Evolutionary conservation across 2,888 invertebrate species (phyloP).

Genomic region (Blera fallax): DNA sequence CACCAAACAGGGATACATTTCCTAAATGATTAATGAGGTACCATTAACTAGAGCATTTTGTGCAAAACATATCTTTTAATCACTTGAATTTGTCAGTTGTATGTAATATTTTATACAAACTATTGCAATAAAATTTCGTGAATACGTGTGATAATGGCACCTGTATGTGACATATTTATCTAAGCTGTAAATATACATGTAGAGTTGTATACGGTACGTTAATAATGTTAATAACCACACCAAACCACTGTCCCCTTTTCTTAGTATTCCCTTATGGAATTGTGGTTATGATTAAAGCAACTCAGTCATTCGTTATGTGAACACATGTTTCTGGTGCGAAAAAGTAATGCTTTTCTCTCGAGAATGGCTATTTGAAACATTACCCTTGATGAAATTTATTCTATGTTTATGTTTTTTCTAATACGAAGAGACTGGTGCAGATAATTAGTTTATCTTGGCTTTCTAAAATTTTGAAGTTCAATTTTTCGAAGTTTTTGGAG

Average conservation of each 20-base stretch:
- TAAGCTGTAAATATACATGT: background rate
- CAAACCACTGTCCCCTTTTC: no score
- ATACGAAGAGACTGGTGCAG: no score
- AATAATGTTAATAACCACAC: no score
- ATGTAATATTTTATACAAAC: background rate
- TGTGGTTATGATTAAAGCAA: no score
- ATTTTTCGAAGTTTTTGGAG: no score
- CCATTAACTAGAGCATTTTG: background rate
- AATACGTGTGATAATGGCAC: background rate
- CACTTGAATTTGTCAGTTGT: background rate
- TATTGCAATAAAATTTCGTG: background rate
- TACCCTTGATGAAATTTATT: no score
- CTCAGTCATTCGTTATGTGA: no score
- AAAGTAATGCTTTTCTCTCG: background rate
- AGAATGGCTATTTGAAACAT: background rate
- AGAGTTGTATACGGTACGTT: background rate
- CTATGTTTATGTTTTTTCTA: no score
- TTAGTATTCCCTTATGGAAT: no score
- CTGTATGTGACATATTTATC: background rate
- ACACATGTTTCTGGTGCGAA: no score
- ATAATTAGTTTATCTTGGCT: no score
- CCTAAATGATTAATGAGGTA: constrained; percentile 13
- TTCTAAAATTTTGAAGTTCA: no score
- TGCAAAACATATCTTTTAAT: constrained; percentile 9
- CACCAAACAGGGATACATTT: background rate